A percentile compares a stretch with the other conserved stretches of the same genome.
Evolutionary conservation across 1,140 invertebrate species (phyloP).

Genomic region (Euglossa dilemma): DNA sequence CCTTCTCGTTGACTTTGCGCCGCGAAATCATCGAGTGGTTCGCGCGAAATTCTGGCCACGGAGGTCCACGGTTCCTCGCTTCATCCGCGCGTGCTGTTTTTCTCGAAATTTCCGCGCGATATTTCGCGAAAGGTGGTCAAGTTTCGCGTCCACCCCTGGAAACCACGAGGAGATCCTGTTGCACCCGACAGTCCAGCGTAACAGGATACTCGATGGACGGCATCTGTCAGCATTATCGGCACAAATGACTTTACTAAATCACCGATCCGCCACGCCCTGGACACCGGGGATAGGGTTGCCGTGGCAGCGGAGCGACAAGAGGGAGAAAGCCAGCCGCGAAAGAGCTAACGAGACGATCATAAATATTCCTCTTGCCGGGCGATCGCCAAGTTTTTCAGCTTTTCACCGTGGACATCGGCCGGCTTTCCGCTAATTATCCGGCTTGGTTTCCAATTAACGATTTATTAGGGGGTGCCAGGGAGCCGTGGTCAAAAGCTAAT

Average conservation of each 20-base stretch:
- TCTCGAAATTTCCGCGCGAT: not conserved
- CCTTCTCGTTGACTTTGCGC: too few relatives aligned
- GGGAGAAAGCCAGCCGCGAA: constrained; percentile 33
- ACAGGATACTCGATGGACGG: constrained; percentile 71
- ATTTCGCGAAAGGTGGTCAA: not conserved
- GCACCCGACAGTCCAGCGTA: constrained; percentile 51
- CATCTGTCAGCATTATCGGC: constrained; percentile 80
- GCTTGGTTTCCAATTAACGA: constrained; percentile 66
- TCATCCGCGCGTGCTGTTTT: not conserved
- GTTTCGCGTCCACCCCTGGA: constrained; percentile 13
- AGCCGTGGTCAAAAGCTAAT: constrained; percentile 54
- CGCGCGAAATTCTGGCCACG: too few relatives aligned
- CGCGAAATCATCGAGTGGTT: too few relatives aligned
- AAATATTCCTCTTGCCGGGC: constrained; percentile 71
- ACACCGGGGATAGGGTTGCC: constrained; percentile 79
- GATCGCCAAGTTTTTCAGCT: constrained; percentile 44
- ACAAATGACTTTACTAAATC: constrained; percentile 82
- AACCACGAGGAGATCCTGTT: constrained; percentile 48
- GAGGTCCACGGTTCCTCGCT: not conserved
- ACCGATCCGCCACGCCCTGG: constrained; percentile 80
- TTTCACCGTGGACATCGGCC: constrained; percentile 15
- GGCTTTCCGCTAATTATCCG: constrained; percentile 62
- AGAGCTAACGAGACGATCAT: constrained; percentile 75
- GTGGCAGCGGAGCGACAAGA: constrained; percentile 67
- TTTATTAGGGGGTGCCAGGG: constrained; percentile 57